These are phyloP conservation scores for Salvelinus sp. DNA, from an alignment of 2,113 vertebrate genomes.

Conservation along the genomic window DNA sequence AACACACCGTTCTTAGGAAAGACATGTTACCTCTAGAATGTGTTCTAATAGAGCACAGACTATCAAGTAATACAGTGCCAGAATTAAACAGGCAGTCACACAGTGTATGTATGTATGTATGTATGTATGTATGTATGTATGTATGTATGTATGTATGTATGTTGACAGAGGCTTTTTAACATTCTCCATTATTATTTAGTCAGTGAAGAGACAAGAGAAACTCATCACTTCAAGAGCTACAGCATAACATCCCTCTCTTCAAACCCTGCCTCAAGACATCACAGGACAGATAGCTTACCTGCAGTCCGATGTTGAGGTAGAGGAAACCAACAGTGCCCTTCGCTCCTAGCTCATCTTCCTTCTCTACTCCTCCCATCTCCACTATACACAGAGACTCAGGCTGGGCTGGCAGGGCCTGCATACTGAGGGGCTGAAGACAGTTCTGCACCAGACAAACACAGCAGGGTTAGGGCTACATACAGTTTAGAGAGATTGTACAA, in stretches of 20 bases:
- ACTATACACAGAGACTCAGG: constrained; percentile 95
- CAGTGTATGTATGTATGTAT: too few species aligned
- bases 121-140: too few species aligned
- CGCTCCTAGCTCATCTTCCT: constrained; percentile 95
- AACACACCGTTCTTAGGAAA: constrained; percentile 87
- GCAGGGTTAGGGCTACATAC: not conserved
- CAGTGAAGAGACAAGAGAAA: not conserved
- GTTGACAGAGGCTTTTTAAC: too few species aligned
- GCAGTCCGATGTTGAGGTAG: constrained; percentile 95
- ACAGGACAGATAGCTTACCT: constrained; percentile 74
- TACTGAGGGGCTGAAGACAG: constrained; percentile 93
- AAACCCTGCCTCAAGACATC: not conserved
- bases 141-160: too few species aligned
- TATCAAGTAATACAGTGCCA: not conserved
- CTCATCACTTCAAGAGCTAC: not conserved
- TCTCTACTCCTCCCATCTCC: constrained; percentile 97
- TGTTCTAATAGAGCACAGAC: not conserved
- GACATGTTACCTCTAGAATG: not conserved
- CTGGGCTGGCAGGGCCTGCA: constrained; percentile 97
- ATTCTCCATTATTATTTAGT: too few species aligned
- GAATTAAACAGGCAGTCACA: too few species aligned
- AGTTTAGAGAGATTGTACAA: too few species aligned
- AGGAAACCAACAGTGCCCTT: constrained; percentile 94
- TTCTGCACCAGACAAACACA: constrained; percentile 73
- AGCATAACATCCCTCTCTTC: too few species aligned